Evolutionary conservation across 1,140 invertebrate species (phyloP).

Genomic region (Caenorhabditis latens): DNA sequence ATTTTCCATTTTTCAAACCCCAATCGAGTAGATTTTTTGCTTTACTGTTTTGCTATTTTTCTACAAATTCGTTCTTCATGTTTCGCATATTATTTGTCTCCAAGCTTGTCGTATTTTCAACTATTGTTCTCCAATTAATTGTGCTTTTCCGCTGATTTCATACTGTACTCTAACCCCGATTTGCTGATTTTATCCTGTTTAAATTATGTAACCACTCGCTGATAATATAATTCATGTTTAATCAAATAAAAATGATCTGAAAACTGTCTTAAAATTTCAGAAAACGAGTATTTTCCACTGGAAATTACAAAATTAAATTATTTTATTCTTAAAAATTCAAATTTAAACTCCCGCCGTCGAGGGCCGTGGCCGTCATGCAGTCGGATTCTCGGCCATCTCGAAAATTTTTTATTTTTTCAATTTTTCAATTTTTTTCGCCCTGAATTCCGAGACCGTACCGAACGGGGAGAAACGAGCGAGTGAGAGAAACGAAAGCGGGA

Average conservation of each 20-base stretch:
- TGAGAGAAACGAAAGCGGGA: too few relatives aligned
- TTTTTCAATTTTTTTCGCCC: background rate
- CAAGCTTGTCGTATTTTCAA: background rate
- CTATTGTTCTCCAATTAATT: background rate
- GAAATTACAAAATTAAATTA: too few relatives aligned
- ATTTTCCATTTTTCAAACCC: slow-evolving; percentile 7
- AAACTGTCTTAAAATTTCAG: too few relatives aligned
- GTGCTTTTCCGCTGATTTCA: background rate
- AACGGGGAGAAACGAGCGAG: too few relatives aligned
- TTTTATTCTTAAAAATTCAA: too few relatives aligned
- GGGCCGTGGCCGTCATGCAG: background rate
- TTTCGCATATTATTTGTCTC: slow-evolving; percentile 8
- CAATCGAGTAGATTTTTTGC: slow-evolving; percentile 16
- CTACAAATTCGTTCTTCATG: background rate
- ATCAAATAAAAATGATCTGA: too few relatives aligned
- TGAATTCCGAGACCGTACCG: too few relatives aligned
- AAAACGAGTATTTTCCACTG: too few relatives aligned
- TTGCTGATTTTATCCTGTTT: too few relatives aligned
- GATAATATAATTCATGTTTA: too few relatives aligned
- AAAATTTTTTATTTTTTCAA: background rate
- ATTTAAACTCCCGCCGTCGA: background rate
- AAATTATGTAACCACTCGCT: too few relatives aligned
- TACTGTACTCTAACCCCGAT: too few relatives aligned
- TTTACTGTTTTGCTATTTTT: background rate
- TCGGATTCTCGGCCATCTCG: background rate